Base-by-base conservation (phyloP, 2,113 vertebrate species). In the Corythaeola cristata region DNA sequence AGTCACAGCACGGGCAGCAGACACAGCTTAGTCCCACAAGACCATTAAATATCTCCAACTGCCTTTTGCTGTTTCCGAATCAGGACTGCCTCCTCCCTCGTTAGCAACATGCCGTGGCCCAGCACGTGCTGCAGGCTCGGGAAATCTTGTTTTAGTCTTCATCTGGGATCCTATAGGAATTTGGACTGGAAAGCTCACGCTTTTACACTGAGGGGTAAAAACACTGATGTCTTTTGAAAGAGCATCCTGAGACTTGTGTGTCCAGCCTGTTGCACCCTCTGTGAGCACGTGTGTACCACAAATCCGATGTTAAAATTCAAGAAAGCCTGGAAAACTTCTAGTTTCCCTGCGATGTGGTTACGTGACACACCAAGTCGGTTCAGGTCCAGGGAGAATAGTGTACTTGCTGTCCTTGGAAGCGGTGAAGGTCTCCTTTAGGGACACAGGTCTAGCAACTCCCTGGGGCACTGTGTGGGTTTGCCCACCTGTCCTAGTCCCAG, bases 11-110 rank as follows among this genome's bases (percentile, higher is more conserved):
- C 1, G 1, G 39, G 53, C 3, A 10, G 18, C 4, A 52, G 64
- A 27, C 14, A 5, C 0, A 7, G 30, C 12, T 74, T 14, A 33
- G 12, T 30, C 59, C 33, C 22, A 35, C 0, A 0, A 55, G 37
- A 71, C 21, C 8, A 3, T 15, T 28, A 21, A 33, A 26, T 12
- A 32, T 4, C 30, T 72, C 58, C 37, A 32, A 19, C 14, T 12
- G 66, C 22, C 8, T 5, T 41, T 85, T 52, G 10, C 24, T 5
- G 1, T 41, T 35, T 44, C 20, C 64, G 44, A 18, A 32, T 5
- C 33, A 33, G 37, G 49, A 39, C 22, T 26, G 5, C 26, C 24
- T 32, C 62, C 49, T 24, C 66, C 66, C 69, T 28, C 60, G 37
- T 56, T 1, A 39, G 19, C 32, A 16, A 5, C 6, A 15, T 6